Conservation (phyloP, 2,113 vertebrate genomes). For the Malaclemys terrapin region DNA sequence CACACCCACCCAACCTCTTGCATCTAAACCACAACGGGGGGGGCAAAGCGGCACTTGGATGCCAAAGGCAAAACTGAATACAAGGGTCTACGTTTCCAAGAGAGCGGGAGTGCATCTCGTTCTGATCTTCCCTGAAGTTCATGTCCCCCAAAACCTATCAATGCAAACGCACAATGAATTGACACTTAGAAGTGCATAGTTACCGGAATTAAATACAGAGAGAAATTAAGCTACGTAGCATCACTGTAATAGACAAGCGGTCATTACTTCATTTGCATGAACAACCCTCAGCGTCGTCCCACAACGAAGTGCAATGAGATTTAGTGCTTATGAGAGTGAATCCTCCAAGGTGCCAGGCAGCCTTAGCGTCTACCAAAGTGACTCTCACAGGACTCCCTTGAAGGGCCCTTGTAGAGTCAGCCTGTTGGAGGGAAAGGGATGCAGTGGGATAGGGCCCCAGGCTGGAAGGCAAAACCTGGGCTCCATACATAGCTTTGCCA, state of each 20-base stretch:
- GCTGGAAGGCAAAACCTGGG: neutral
- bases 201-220: neutral
- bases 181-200: neutral
- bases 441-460: neutral
- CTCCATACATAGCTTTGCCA: neutral
- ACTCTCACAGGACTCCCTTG: neutral
- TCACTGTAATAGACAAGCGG: neutral
- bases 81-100: neutral
- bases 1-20: neutral
- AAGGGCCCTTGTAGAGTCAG: neutral
- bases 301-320: neutral
- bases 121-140: neutral
- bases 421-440: neutral
- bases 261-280: neutral
- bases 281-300: neutral
- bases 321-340: neutral
- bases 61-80: neutral
- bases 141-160: neutral
- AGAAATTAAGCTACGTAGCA: neutral
- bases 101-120: neutral
- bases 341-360: neutral
- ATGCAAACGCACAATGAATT: neutral
- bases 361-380: neutral
- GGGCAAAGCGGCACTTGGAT: neutral
- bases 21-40: neutral